Base-by-base conservation (phyloP, 1,140 invertebrate genomes). In the Drusus annulatus region DNA sequence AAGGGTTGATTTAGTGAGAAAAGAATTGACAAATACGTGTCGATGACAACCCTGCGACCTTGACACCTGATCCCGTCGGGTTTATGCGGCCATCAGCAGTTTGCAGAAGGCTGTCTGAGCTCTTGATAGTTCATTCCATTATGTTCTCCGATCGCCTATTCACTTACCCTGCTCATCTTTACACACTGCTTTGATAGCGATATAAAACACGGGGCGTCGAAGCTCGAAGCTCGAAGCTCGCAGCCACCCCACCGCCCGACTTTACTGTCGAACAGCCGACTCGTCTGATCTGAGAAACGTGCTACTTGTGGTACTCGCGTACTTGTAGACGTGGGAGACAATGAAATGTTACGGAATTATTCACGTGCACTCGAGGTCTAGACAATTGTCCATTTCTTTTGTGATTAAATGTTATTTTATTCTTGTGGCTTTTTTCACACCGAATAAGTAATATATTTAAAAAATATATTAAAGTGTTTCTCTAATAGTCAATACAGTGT, bases 141-240 rank as follows among this genome's bases (percentile, higher is more conserved):
- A 83, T 71, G 79, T 52, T 79, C 56, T 77, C 51, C 71, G 25
- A 68, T 50, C 58, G 65, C 73, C 69, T 79, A 74, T 79, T 79
- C 78, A 79, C 78, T 79, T 74, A 74, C 78, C 51, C 25, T n/a
- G 28, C 25, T 69, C 52, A 51, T 65, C 45, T 74, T 54, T 60
- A 28, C 31, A 69, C 76, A 54, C 71, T 51, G 77, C 25, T 76
- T 83, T 80, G 78, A 83, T 83, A 76, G 81, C 76, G 68, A 58
- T 76, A 83, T 83, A 83, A 83, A 83, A 80, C 82, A 83, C 62
- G 82, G 79, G 82, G 82, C 80, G 82, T 83, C 82, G 82, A 83
- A 83, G 36, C 36, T 45, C 36, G 31, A 45, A 45, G 7, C 8
- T 13, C 36, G n/a, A n/a, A n/a, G n/a, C n/a, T n/a, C n/a, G n/a